Percentiles rank a stretch among this genome's conserved stretches.
These are phyloP conservation scores for Siniperca undulata DNA, from an alignment of 2,797 vertebrate species.

Conservation along the genomic window DNA sequence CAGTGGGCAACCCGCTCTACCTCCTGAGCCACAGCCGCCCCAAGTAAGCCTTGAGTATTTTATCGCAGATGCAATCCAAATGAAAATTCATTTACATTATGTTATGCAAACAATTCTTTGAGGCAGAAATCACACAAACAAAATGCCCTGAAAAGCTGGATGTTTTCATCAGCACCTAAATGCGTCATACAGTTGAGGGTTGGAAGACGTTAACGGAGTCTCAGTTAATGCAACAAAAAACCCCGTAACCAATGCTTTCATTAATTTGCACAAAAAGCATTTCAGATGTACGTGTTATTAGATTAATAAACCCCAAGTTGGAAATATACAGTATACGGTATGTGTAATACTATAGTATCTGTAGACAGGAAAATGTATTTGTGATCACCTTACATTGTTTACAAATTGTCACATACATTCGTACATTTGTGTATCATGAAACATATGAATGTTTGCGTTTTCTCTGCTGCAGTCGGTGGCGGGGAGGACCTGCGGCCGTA, in stretches of 20 bases:
- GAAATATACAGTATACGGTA: neutral
- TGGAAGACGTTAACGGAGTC: too few relatives aligned
- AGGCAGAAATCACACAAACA: neutral
- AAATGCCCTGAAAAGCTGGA: neutral
- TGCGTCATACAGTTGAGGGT: neutral
- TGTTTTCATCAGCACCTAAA: neutral
- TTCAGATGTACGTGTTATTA: neutral
- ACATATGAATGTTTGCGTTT: neutral
- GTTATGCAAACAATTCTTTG: neutral
- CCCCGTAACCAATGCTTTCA: too few relatives aligned
- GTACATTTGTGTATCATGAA: too few relatives aligned
- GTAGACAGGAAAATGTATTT: too few relatives aligned
- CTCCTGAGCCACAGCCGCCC: too few relatives aligned
- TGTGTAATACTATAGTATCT: too few relatives aligned
- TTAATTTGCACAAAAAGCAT: neutral
- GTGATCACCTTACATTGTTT: too few relatives aligned
- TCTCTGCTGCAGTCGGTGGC: constrained; percentile 87
- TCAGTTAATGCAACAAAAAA: too few relatives aligned
- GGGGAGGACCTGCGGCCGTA: constrained; percentile 91
- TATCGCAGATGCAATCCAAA: neutral
- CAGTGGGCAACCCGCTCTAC: too few relatives aligned
- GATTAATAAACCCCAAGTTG: neutral
- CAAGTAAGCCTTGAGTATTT: neutral
- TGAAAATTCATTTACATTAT: neutral
- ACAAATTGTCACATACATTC: too few relatives aligned